These are phyloP conservation scores for Tadarida brasiliensis DNA, from an alignment of 2,797 vertebrate species.

Conservation along the genomic window DNA sequence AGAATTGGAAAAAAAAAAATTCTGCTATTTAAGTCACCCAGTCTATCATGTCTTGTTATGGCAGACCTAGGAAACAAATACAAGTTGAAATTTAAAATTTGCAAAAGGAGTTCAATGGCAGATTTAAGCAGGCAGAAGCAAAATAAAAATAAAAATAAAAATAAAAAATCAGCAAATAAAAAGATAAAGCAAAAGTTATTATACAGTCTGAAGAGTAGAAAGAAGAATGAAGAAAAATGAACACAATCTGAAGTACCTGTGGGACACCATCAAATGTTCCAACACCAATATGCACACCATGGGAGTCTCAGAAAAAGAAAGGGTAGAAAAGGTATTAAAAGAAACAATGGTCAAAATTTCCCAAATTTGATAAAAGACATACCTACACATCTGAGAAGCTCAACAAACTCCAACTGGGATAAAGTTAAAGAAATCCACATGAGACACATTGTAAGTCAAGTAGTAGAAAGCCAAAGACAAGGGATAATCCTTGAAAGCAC, in stretches of 20 bases:
- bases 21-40: neutral
- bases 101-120: neutral
- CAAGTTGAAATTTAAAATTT: neutral
- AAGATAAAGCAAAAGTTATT: conserved; percentile 14
- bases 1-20: neutral
- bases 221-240: conserved; percentile 31
- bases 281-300: neutral
- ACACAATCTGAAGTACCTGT: neutral
- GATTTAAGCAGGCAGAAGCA: neutral
- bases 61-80: neutral
- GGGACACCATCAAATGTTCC: neutral
- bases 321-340: neutral
- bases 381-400: neutral
- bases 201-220: neutral
- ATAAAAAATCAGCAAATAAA: conserved; percentile 32
- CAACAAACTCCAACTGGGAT: neutral
- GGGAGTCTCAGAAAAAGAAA: neutral
- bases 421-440: neutral
- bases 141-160: neutral
- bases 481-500: neutral
- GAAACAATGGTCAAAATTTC: neutral
- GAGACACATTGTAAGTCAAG: neutral
- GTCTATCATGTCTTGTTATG: neutral
- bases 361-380: conserved; percentile 32
- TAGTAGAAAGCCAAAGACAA: neutral